phyloP scores from a whole-genome alignment of 2,888 invertebrate genomes.

The Stramonita haemastoma region DNA sequence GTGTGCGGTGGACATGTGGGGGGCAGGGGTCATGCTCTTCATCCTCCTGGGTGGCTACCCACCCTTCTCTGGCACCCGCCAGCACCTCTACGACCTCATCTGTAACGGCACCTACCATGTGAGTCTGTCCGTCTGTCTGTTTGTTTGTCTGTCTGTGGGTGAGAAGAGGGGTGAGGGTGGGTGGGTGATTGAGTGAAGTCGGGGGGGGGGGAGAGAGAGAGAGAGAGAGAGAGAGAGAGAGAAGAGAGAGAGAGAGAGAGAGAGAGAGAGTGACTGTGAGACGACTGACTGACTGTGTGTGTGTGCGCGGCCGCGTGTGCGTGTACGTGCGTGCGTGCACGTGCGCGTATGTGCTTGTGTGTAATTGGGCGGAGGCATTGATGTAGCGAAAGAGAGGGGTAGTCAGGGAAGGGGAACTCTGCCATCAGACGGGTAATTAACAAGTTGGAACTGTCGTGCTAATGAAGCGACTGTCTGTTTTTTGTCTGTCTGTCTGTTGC shows the following conservation, averaged over 20 bases:
- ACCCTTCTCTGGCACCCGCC: slow-evolving; percentile 96
- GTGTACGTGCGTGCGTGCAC: not conserved
- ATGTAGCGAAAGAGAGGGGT: not conserved
- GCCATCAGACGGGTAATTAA: no score
- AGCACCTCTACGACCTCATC: slow-evolving; percentile 94
- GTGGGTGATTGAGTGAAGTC: not conserved
- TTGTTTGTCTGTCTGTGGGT: not conserved
- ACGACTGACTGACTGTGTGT: not conserved
- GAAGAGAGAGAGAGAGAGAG: no score
- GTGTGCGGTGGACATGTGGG: slow-evolving; percentile 98
- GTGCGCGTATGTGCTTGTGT: not conserved
- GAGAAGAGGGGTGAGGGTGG: not conserved
- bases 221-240: not conserved
- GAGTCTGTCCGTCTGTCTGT: slow-evolving; percentile 51
- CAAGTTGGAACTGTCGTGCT: not conserved
- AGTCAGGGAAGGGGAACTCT: not conserved
- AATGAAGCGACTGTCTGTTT: not conserved
- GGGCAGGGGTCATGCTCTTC: slow-evolving; percentile 95
- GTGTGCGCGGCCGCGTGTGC: not conserved
- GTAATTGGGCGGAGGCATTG: not conserved
- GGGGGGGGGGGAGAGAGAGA: not conserved
- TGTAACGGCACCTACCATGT: slow-evolving; percentile 77
- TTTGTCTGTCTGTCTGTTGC: not conserved
- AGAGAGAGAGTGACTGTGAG: no score
- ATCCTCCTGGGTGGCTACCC: slow-evolving; percentile 94